Evolutionary conservation across 2,113 vertebrate species (phyloP), one percentile per base, ranked within the genome.

Genomic region (Machaerirhynchus nigripectus): DNA sequence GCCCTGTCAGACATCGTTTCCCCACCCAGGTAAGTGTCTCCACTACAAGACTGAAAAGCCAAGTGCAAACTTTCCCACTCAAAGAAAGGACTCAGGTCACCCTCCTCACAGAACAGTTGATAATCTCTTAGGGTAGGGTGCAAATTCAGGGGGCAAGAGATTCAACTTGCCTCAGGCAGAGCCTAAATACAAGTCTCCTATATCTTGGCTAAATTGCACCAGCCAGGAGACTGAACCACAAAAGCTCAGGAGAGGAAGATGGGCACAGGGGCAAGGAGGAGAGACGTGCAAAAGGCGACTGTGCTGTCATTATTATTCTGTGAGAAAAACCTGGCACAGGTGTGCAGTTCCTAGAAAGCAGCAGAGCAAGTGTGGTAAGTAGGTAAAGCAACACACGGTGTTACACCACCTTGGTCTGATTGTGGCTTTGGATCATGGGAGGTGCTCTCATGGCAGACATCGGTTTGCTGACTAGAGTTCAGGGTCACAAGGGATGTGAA

Each of bases 321-420:
- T 70, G 83, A 86, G 90, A 84, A 93, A 95, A 86, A 28, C 42
- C 76, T 91, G 93, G 86, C 33, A 6, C 35, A 2, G 24, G 47
- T 67, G 76, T 78, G 73, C 89, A 37, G 73, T 93, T 96, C 95
- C 93, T 95, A 74, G 94, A 96, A 93, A 96, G 92, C 26, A 0
- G 94, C 85, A 77, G 78, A 94, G 91, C 95, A 73, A 93, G 94
- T 1, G 0, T 15, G 53, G 65, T 78, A n/a, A 92, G 92, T 30
- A 60, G 70, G 71, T 75, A 84, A 74, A 92, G 76, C 17, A 89
- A 60, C 1, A 3, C 56, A 20, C 0, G 0, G 65, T 21, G 81
- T 92, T 95, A 81, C 95, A 84, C 47, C 87, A 93, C 74, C 57
- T 68, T 16, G 8, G 64, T 60, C 80, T 84, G 86, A 81, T 64